Evolutionary conservation across 2,113 vertebrate species (phyloP).

Genomic region (Pterocles gutturalis): DNA sequence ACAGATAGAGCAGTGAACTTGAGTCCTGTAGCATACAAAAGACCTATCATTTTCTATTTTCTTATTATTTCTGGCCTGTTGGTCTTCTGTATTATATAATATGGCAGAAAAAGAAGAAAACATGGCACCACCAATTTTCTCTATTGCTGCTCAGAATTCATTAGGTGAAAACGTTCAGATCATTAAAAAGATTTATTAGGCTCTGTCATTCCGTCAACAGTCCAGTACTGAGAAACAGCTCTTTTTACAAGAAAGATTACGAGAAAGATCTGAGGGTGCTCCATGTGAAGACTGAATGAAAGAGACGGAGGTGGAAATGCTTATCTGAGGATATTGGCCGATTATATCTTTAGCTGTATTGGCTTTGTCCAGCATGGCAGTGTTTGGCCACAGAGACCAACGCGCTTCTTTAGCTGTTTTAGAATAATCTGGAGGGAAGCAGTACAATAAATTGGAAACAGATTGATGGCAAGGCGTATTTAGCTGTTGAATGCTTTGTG

Average conservation of each 20-base stretch:
- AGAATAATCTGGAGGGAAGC: conserved; percentile 53
- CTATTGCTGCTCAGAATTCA: neutral
- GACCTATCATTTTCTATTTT: neutral
- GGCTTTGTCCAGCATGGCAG: neutral
- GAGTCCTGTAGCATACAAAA: neutral
- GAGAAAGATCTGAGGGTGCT: neutral
- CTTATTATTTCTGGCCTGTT: neutral
- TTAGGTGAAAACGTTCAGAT: neutral
- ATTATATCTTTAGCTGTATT: neutral
- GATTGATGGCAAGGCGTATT: conserved; percentile 3
- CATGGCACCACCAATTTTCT: neutral
- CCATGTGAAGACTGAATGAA: neutral
- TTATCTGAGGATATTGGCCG: neutral
- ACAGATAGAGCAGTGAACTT: neutral
- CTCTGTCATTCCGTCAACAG: neutral
- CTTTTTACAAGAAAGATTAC: neutral
- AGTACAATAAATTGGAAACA: conserved; percentile 56
- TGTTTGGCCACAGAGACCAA: neutral
- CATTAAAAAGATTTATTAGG: neutral
- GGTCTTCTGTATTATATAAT: neutral
- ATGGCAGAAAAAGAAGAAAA: neutral
- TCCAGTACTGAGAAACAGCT: neutral
- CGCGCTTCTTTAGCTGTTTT: conserved; percentile 16
- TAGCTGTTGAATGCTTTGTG: conserved; percentile 6
- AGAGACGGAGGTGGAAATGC: neutral